Evolutionary conservation across 2,113 vertebrate species (phyloP).

Genomic region (Daphoenositta chrysoptera): DNA sequence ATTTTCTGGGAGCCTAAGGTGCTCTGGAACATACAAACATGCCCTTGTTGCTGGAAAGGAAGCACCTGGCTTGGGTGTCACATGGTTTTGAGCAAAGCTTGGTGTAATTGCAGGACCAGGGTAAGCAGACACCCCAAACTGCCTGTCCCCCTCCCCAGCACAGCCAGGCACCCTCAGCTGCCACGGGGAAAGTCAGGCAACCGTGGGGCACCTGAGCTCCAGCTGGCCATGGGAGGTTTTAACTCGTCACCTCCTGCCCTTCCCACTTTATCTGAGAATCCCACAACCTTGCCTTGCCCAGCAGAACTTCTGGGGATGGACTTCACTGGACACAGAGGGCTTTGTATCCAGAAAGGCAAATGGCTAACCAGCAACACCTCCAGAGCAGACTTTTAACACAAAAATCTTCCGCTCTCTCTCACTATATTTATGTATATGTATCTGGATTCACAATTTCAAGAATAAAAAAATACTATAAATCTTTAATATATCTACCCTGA

Average conservation of each 20-base stretch:
- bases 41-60: not conserved
- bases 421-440: fast-evolving
- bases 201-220: not conserved
- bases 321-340: not conserved
- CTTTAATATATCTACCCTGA: not conserved
- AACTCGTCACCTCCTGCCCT: not conserved
- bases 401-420: not conserved
- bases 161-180: not conserved
- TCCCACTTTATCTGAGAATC: not conserved
- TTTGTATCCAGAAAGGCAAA: not conserved
- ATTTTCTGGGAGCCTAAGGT: not conserved
- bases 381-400: fast-evolving
- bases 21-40: not conserved
- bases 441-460: not conserved
- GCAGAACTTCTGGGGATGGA: not conserved
- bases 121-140: not conserved
- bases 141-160: not conserved
- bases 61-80: not conserved
- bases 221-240: fast-evolving
- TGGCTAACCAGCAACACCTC: not conserved
- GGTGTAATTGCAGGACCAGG: not conserved
- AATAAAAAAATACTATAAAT: not conserved
- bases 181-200: no score
- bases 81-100: not conserved
- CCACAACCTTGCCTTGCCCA: not conserved